Evolutionary conservation across 2,888 invertebrate species (phyloP).

Genomic region (Hololepta plana): DNA sequence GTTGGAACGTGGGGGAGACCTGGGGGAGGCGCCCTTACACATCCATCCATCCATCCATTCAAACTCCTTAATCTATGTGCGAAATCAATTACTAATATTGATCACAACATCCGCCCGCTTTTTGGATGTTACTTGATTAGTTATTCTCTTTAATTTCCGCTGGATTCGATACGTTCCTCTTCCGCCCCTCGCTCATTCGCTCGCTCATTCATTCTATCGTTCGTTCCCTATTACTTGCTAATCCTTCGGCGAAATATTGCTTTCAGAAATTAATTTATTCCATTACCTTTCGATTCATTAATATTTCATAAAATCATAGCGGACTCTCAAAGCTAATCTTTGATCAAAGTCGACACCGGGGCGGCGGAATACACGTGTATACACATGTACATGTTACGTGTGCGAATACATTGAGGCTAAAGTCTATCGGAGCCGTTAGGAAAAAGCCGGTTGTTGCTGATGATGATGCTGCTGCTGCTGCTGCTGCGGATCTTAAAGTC

Average conservation of each 20-base stretch:
- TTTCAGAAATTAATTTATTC: constrained; percentile 35
- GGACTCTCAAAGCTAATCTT: too few species aligned
- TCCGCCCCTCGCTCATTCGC: constrained; percentile 6
- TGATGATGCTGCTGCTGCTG: too few species aligned
- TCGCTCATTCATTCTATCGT: constrained; percentile 6
- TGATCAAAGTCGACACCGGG: too few species aligned
- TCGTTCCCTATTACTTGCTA: constrained; percentile 16
- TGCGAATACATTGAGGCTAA: too few species aligned
- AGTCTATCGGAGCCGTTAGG: too few species aligned
- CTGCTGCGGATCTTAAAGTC: too few species aligned
- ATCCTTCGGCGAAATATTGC: constrained; percentile 29
- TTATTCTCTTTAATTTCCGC: constrained; percentile 32
- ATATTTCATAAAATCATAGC: constrained; percentile 35
- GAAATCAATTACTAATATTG: constrained; percentile 19
- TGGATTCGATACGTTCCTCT: constrained; percentile 13
- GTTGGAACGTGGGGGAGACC: too few species aligned
- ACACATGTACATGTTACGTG: too few species aligned
- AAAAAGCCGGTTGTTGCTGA: too few species aligned
- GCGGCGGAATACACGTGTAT: too few species aligned
- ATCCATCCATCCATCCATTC: too few species aligned
- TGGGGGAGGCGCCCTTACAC: too few species aligned
- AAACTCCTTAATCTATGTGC: constrained; percentile 15
- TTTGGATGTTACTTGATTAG: constrained; percentile 22
- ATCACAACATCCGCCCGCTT: constrained; percentile 11
- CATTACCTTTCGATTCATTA: constrained; percentile 35